phyloP scores from a whole-genome alignment of 2,113 vertebrate species.

The Proterorhinus semilunaris region DNA sequence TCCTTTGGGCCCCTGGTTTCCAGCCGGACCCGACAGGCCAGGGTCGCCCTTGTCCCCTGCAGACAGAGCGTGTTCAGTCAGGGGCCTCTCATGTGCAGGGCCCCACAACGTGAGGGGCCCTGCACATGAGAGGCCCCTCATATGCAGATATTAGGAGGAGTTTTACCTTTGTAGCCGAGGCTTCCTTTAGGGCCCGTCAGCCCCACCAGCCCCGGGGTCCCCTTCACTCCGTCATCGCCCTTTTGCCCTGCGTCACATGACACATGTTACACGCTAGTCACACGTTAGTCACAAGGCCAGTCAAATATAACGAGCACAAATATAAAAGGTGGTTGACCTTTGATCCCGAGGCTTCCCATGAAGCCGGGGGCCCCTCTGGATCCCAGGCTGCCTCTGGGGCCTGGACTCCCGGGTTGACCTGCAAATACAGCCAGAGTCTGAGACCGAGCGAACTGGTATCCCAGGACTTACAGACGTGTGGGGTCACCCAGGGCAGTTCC shows the following conservation, averaged over 20 bases:
- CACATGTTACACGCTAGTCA: neutral
- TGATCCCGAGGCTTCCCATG: slow-evolving; percentile 61
- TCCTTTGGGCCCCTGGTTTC: slow-evolving; percentile 55
- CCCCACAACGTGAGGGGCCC: too few relatives aligned
- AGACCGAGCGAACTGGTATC: too few relatives aligned
- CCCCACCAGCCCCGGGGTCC: slow-evolving; percentile 51
- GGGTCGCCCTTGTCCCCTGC: slow-evolving; percentile 69
- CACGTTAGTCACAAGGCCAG: neutral
- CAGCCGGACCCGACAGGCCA: slow-evolving; percentile 50
- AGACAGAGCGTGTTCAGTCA: neutral
- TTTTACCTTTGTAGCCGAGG: slow-evolving; percentile 65
- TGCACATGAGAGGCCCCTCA: neutral
- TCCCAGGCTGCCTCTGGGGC: slow-evolving; percentile 58
- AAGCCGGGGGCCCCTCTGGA: slow-evolving; percentile 58
- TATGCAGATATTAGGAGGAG: neutral
- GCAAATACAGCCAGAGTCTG: neutral
- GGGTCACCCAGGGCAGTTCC: too few relatives aligned
- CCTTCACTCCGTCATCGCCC: slow-evolving; percentile 64
- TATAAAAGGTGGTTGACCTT: slow-evolving; percentile 51
- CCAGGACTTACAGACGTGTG: too few relatives aligned
- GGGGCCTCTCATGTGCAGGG: neutral
- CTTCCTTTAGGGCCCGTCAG: slow-evolving; percentile 53
- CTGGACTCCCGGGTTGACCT: slow-evolving; percentile 65
- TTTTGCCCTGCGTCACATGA: slow-evolving; percentile 63
- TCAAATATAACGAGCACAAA: neutral